These are phyloP conservation scores for Leptopterna dolabrata DNA, from an alignment of 2,888 invertebrate genomes.

Conservation along the genomic window DNA sequence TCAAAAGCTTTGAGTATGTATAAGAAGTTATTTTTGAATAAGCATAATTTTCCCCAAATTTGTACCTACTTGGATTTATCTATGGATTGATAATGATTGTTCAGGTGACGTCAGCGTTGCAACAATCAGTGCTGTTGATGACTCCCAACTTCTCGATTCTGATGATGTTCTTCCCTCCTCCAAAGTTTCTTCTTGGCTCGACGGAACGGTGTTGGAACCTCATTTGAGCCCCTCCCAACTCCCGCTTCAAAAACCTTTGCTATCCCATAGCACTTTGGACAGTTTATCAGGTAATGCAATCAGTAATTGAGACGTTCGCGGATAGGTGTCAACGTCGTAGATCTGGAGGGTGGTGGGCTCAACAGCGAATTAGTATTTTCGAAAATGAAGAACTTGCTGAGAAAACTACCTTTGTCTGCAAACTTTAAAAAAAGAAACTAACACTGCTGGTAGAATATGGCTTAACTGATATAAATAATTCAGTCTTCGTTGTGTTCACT, in stretches of 20 bases:
- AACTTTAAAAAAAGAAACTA: not conserved
- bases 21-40: too few species aligned
- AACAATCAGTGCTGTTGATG: constrained; percentile 26
- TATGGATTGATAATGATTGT: too few species aligned
- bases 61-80: not conserved
- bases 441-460: too few species aligned
- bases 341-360: too few species aligned
- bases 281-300: constrained; percentile 12
- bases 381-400: too few species aligned
- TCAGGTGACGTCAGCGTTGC: constrained; percentile 36
- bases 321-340: too few species aligned
- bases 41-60: too few species aligned
- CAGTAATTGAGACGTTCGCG: not conserved
- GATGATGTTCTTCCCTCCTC: constrained; percentile 32
- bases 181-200: constrained; percentile 45
- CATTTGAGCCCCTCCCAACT: not conserved
- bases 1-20: constrained; percentile 71
- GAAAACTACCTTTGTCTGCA: too few species aligned
- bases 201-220: not conserved
- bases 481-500: too few species aligned
- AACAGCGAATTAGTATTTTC: too few species aligned
- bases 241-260: not conserved
- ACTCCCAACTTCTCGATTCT: constrained; percentile 32
- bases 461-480: too few species aligned
- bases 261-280: constrained; percentile 9